Conservation (phyloP, 2,888 invertebrate genomes). For the Halictus ligatus region DNA sequence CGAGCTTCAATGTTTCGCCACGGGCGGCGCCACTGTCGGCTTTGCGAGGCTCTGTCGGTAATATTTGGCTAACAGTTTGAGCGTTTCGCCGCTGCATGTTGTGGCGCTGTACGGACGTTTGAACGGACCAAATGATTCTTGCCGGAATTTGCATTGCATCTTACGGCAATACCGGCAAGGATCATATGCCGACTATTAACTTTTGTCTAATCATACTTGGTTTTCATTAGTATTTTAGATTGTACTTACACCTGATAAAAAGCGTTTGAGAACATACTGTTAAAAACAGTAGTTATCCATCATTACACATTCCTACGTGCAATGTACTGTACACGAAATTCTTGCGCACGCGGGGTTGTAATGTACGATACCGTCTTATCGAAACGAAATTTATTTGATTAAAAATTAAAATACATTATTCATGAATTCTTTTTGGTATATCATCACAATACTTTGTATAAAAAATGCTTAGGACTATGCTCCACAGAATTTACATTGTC, state of each 20-base stretch:
- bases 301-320: neutral
- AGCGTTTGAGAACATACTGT: neutral
- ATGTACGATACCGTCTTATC: constrained; percentile 51
- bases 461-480: constrained; percentile 75
- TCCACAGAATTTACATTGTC: constrained; percentile 65
- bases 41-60: neutral
- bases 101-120: neutral
- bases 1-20: too few species aligned
- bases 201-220: neutral
- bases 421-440: constrained; percentile 73
- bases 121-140: neutral
- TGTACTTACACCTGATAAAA: neutral
- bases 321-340: neutral
- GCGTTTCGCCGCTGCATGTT: neutral
- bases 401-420: constrained; percentile 78
- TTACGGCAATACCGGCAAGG: neutral
- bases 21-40: too few species aligned
- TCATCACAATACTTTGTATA: constrained; percentile 75
- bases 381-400: constrained; percentile 78
- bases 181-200: neutral
- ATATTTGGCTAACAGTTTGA: neutral
- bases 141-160: neutral
- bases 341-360: neutral
- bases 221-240: neutral
- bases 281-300: neutral